Base-by-base conservation (phyloP, 64 coral and sea anemone species). In the Trachythela sp. region DNA sequence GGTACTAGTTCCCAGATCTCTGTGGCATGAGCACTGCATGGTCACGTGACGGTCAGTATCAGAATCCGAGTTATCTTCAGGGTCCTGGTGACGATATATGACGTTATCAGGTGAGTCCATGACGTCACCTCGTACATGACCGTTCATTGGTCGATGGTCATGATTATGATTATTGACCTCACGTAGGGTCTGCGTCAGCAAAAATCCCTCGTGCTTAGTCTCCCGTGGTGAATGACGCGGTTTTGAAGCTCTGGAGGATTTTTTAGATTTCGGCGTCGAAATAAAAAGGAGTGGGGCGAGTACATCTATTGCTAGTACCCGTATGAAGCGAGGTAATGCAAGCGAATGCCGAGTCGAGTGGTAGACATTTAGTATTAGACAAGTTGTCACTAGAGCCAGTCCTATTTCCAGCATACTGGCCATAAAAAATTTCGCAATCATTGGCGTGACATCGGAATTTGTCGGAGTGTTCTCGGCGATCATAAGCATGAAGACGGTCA, bases 401-500 rank as follows among this genome's bases (percentile, higher is more conserved):
- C 93, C 96, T 2, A 99, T 99, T 52, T 99, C 96, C 10, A 99
- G 91, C 96, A 99, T 99, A 33, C 91, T 93, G 27, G 96, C 96
- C 26, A 99, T 93, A 54, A 94, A 99, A 91, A 99, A 99, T 91
- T 99, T 92, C 15, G 93, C 96, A 75, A 99, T 95, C 3, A 99
- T 67, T 4, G 96, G 96, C 0, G 93, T 95, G n/a, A 99, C 96
- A 40, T 99, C 96, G 29, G 96, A 99, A 24, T 93, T 99, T 2
- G 96, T 95, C 34, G 96, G 96, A 17, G 93, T 99, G 42, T 99
- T 94, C 75, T 99, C 96, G 34, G 96, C 93, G 42, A 99, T 99
- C 93, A 99, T 94, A 18, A 99, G 77, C 96, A 99, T 99, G 31
- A 99, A 99, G 6, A 99, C 96, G n/a, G 93, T 99, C 91, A 99